These are phyloP conservation scores for Pseudomyrmex sp. DNA, from an alignment of 1,140 invertebrate genomes.

Conservation along the genomic window DNA sequence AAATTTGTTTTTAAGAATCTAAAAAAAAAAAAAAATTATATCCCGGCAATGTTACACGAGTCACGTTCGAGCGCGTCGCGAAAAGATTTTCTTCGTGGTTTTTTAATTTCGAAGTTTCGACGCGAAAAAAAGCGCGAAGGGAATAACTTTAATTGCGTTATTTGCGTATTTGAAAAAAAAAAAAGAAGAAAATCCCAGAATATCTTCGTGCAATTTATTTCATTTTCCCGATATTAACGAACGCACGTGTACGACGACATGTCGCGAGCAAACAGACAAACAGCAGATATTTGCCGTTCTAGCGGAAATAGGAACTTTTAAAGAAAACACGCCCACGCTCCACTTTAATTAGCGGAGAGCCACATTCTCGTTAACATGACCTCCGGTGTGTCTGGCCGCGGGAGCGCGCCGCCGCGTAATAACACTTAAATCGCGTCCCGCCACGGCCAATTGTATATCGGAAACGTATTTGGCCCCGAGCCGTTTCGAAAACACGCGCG, in stretches of 20 bases:
- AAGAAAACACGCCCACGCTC: background rate
- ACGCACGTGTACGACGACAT: background rate
- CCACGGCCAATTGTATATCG: constrained; percentile 25
- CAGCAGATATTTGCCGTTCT: constrained; percentile 12
- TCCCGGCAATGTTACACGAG: no score
- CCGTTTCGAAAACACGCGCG: constrained; percentile 38
- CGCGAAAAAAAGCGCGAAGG: no score
- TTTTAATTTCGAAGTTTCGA: no score
- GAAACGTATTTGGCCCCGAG: constrained; percentile 44
- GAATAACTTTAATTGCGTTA: no score
- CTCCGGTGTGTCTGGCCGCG: background rate
- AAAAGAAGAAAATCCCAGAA: background rate
- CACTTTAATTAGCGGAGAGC: background rate
- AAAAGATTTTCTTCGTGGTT: no score
- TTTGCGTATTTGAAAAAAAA: no score
- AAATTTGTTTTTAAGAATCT: no score
- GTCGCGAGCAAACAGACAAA: background rate
- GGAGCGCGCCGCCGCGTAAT: background rate
- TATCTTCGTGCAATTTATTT: no score
- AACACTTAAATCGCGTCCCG: constrained; percentile 16
- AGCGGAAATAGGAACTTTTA: constrained; percentile 1
- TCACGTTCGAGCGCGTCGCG: no score
- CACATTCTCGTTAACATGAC: constrained; percentile 4
- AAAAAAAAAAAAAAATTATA: background rate
- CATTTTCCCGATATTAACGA: background rate